Evolutionary conservation across 1,140 invertebrate genomes (phyloP).

Genomic region (Pissodes strobi): DNA sequence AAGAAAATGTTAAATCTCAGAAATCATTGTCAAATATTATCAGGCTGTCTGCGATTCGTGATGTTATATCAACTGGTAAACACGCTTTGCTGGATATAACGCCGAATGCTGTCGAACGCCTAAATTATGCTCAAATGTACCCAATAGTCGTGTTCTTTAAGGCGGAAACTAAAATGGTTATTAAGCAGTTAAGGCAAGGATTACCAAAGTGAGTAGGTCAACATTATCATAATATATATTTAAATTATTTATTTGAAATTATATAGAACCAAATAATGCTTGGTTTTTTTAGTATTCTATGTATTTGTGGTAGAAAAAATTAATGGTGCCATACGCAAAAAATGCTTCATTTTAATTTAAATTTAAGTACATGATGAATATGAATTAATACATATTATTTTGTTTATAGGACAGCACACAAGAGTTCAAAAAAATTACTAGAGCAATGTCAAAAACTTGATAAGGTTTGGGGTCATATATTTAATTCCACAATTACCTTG

Average conservation of each 20-base stretch:
- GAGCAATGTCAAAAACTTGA: conserved; percentile 96
- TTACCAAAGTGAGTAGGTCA: conserved; percentile 70
- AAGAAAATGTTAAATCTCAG: conserved; percentile 68
- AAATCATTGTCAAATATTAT: conserved; percentile 80
- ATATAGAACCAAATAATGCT: no score
- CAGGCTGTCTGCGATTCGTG: conserved; percentile 89
- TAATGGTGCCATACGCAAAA: no score
- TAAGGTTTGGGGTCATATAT: conserved; percentile 93
- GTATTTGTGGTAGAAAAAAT: no score
- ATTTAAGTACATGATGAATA: no score
- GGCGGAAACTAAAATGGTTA: conserved; percentile 90
- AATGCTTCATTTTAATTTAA: no score
- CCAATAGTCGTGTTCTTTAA: conserved; percentile 97
- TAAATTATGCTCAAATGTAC: conserved; percentile 98
- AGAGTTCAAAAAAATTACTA: conserved; percentile 92
- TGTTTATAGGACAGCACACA: conserved; percentile 77
- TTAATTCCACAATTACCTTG: conserved; percentile 86
- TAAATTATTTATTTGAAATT: no score
- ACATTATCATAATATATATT: no score
- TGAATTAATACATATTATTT: no score
- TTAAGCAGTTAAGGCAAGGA: conserved; percentile 89
- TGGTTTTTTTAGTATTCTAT: no score
- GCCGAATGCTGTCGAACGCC: conserved; percentile 93
- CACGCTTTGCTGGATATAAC: conserved; percentile 96
- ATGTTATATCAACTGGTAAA: conserved; percentile 91